phyloP scores from a whole-genome alignment of 2,888 invertebrate genomes.

The Platerodrilus igneus region DNA sequence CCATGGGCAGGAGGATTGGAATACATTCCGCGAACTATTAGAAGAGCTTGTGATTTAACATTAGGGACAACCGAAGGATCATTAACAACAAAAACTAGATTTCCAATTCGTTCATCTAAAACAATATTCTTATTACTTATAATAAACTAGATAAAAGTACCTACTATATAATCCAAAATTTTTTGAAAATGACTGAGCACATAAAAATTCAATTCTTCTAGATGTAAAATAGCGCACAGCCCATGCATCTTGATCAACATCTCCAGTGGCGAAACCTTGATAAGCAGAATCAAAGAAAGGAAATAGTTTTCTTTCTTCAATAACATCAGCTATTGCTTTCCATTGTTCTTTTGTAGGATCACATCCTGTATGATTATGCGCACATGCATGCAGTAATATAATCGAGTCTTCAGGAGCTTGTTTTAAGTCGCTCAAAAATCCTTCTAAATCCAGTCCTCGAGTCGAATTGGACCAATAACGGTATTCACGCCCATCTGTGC shows the following conservation, averaged over 20 bases:
- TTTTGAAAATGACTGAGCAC: slow-evolving; percentile 96
- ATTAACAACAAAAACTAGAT: slow-evolving; percentile 75
- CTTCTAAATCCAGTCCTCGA: slow-evolving; percentile 70
- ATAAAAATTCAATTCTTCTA: slow-evolving; percentile 84
- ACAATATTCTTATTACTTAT: too few species aligned
- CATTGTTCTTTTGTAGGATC: slow-evolving; percentile 94
- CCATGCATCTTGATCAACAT: slow-evolving; percentile 88
- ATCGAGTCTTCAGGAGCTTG: slow-evolving; percentile 79
- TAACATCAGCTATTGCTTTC: slow-evolving; percentile 79
- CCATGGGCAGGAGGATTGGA: slow-evolving; percentile 98
- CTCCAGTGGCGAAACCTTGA: slow-evolving; percentile 95
- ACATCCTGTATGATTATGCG: slow-evolving; percentile 97
- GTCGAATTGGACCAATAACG: slow-evolving; percentile 83
- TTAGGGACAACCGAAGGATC: slow-evolving; percentile 57
- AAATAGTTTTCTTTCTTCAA: slow-evolving; percentile 76
- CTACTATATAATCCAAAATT: slow-evolving; percentile 98
- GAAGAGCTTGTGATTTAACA: slow-evolving; percentile 80
- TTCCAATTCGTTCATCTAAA: slow-evolving; percentile 89
- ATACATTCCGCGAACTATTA: slow-evolving; percentile 84
- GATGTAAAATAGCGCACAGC: slow-evolving; percentile 84
- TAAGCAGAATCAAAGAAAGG: slow-evolving; percentile 92
- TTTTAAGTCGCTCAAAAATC: slow-evolving; percentile 69
- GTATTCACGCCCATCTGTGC: slow-evolving; percentile 71
- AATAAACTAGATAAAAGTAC: slow-evolving; percentile 36
- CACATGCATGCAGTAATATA: slow-evolving; percentile 90